These are phyloP conservation scores for Dolichomitus sp. DNA, from an alignment of 2,888 invertebrate species.

Conservation along the genomic window DNA sequence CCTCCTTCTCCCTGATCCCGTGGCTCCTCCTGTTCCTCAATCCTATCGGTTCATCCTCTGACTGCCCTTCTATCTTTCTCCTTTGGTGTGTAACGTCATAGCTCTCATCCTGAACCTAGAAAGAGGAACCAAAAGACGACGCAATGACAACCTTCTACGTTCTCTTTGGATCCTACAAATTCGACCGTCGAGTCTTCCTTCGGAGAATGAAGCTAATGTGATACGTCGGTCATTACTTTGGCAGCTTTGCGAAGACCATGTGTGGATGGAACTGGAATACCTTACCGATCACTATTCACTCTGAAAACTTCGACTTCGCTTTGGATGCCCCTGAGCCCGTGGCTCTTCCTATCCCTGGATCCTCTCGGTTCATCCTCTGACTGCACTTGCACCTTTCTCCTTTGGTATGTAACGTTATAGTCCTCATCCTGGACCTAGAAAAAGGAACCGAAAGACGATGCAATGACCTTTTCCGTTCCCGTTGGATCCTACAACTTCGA, in stretches of 20 bases:
- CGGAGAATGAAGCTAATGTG: too few species aligned
- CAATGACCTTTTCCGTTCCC: neutral
- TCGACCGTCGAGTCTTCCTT: too few species aligned
- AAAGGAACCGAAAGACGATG: neutral
- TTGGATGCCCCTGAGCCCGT: too few species aligned
- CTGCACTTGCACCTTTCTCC: conserved; percentile 11
- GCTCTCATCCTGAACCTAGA: neutral
- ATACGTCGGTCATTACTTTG: too few species aligned
- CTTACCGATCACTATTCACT: too few species aligned
- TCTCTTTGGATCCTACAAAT: too few species aligned
- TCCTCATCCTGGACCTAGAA: neutral
- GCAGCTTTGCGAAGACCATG: too few species aligned
- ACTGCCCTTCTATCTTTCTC: conserved; percentile 14
- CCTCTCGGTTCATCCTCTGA: too few species aligned
- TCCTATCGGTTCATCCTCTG: neutral
- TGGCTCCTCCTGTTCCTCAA: conserved; percentile 1
- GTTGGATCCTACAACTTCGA: neutral
- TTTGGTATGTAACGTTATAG: neutral
- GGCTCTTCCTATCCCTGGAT: too few species aligned
- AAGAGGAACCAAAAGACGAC: neutral
- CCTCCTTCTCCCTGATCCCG: neutral
- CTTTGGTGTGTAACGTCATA: neutral
- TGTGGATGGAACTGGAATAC: too few species aligned
- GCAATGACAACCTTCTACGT: neutral
- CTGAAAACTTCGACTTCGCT: too few species aligned